Evolutionary conservation across 2,888 invertebrate genomes (phyloP), one percentile per base, ranked within the genome.

Genomic region (Temnothorax unifasciatus): DNA sequence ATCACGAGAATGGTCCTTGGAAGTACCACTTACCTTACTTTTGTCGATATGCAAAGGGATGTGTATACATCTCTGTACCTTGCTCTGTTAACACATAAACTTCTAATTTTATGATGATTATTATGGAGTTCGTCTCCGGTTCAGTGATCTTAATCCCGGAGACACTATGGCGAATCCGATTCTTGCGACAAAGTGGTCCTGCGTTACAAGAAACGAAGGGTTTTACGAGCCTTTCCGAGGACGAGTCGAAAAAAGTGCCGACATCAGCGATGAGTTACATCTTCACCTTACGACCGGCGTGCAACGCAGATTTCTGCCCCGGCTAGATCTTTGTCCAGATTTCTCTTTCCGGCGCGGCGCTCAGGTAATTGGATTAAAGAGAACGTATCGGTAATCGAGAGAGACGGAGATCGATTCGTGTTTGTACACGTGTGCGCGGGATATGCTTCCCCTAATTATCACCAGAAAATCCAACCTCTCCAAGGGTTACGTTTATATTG

Each of bases 71-170:
- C 15, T n/a, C n/a, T 25, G 13, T 66, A n/a, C 21, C 61, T 29
- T 38, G 47, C 18, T 38, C 61, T 41, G 63, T 44, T 77, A 18
- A 85, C 85, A 83, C 86, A 66, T 86, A 86, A 89, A 90, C 86
- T 89, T 87, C 88, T 90, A 90, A 91, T 92, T 93, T 94, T 93
- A 94, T 87, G 92, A 93, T 90, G 86, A 91, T 92, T 90, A 90
- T 89, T 90, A 86, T 82, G 82, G 74, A 85, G 74, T 75, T 61
- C 38, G 59, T 84, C 63, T 38, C 68, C 21, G 38, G 8, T 5
- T 76, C 77, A 77, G 13, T 75, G 71, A 89, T 86, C 88, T 92
- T 90, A 91, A 92, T 91, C 90, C 89, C 73, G 85, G 47, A 68
- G 82, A 88, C 66, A 47, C 85, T 84, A 73, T 75, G 83, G 84